Evolutionary conservation across 2,888 invertebrate species (phyloP).

Genomic region (Ceraclea dissimilis): DNA sequence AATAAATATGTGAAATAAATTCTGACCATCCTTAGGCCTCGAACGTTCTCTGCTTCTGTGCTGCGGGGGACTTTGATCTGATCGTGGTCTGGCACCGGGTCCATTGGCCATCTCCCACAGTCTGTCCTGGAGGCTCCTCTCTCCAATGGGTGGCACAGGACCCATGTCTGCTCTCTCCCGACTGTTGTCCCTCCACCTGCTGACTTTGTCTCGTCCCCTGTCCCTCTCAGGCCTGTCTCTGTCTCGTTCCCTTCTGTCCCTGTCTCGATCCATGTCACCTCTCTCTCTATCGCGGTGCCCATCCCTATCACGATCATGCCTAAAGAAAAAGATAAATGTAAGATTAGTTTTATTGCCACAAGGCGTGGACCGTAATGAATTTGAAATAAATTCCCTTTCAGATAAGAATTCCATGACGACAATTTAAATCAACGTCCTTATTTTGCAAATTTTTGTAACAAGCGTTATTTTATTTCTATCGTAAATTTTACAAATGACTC

Average conservation of each 20-base stretch:
- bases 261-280: slow-evolving; percentile 27
- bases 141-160: not conserved
- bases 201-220: slow-evolving; percentile 27
- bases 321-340: slow-evolving; percentile 7
- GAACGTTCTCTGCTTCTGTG: not conserved
- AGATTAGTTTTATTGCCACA: no score
- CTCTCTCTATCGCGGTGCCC: slow-evolving; percentile 30
- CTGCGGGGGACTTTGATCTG: slow-evolving; percentile 3
- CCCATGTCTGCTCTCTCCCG: slow-evolving; percentile 36
- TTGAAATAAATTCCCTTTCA: no score
- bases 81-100: slow-evolving; percentile 27
- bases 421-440: no score
- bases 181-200: slow-evolving; percentile 31
- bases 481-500: no score
- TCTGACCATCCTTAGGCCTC: slow-evolving; percentile 20
- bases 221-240: slow-evolving; percentile 27
- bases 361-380: no score
- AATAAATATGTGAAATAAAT: no score
- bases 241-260: slow-evolving; percentile 29
- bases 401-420: no score
- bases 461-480: no score
- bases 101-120: slow-evolving; percentile 50
- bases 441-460: no score
- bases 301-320: slow-evolving; percentile 31
- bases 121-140: slow-evolving; percentile 39